These are phyloP conservation scores for Zoanthus sansibaricus DNA, from an alignment of 92 coral and sea anemone species.

Conservation along the genomic window DNA sequence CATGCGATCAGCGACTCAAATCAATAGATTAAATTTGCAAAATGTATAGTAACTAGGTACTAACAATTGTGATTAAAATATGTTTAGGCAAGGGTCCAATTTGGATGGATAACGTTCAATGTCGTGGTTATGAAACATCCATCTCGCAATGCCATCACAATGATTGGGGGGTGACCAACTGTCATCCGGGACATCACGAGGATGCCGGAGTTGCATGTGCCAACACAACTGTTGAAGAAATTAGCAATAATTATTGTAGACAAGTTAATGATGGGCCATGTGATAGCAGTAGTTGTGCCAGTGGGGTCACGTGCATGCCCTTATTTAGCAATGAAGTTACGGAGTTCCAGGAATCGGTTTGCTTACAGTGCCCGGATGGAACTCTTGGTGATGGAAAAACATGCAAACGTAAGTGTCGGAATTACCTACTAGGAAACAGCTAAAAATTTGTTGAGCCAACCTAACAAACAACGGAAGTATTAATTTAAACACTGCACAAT, in stretches of 20 bases:
- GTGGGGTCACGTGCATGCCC: constrained; percentile 76
- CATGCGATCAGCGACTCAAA: too few relatives aligned
- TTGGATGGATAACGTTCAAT: constrained; percentile 89
- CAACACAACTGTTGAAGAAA: constrained; percentile 80
- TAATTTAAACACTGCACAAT: too few relatives aligned
- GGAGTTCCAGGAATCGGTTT: constrained; percentile 60
- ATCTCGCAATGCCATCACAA: constrained; percentile 79
- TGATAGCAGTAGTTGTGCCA: constrained; percentile 46
- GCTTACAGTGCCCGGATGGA: constrained; percentile 80
- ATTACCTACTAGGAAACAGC: too few relatives aligned
- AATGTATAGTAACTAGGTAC: background rate
- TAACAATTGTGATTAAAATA: background rate
- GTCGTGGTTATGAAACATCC: constrained; percentile 87
- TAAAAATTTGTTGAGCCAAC: too few relatives aligned
- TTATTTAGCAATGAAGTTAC: constrained; percentile 37
- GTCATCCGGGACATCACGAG: constrained; percentile 78
- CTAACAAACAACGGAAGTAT: too few relatives aligned
- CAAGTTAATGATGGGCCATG: constrained; percentile 47
- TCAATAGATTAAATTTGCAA: too few relatives aligned
- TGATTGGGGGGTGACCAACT: constrained; percentile 86
- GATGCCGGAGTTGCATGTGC: constrained; percentile 87
- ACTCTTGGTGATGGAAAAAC: constrained; percentile 80
- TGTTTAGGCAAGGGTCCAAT: constrained; percentile 70
- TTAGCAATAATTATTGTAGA: constrained; percentile 84
- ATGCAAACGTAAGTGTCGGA: constrained; percentile 73